Evolutionary conservation across 2,888 invertebrate species (phyloP).

Genomic region (Dryobota labecula): DNA sequence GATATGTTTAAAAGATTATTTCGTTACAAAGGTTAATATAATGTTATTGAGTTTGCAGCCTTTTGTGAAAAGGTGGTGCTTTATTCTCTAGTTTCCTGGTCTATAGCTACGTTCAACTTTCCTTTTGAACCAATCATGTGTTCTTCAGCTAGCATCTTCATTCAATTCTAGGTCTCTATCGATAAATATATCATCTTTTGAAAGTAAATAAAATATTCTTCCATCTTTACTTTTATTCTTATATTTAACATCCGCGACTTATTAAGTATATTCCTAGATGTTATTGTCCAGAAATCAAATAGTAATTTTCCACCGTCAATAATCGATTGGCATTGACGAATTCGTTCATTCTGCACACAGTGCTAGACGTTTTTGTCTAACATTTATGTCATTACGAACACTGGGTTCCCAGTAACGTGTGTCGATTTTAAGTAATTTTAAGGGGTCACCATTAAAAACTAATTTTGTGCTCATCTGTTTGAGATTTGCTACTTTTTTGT

Average conservation of each 20-base stretch:
- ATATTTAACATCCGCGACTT: background rate
- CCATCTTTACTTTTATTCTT: background rate
- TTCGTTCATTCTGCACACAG: slow-evolving; percentile 37
- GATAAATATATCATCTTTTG: background rate
- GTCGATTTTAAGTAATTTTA: slow-evolving; percentile 46
- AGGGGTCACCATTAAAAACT: slow-evolving; percentile 45
- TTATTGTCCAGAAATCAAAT: slow-evolving; percentile 39
- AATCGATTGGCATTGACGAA: slow-evolving; percentile 46
- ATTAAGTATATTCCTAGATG: slow-evolving; percentile 9
- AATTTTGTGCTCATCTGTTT: slow-evolving; percentile 43
- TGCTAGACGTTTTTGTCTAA: slow-evolving; percentile 39
- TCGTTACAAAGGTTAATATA: slow-evolving; percentile 58
- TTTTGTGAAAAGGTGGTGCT: slow-evolving; percentile 43
- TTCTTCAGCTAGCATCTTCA: background rate
- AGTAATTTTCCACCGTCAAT: slow-evolving; percentile 33
- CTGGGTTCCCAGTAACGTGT: slow-evolving; percentile 24
- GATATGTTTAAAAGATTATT: slow-evolving; percentile 70
- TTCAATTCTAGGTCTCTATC: background rate
- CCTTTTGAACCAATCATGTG: background rate
- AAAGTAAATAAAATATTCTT: background rate
- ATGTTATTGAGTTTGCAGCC: slow-evolving; percentile 56
- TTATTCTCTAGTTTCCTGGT: slow-evolving; percentile 26
- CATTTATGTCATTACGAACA: slow-evolving; percentile 37
- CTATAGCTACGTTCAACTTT: background rate
- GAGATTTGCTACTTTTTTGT: slow-evolving; percentile 39